A percentile compares a stretch with the other conserved stretches of the same genome.
Evolutionary conservation across 2,113 vertebrate genomes (phyloP).

Genomic region (Sciurus niger): DNA sequence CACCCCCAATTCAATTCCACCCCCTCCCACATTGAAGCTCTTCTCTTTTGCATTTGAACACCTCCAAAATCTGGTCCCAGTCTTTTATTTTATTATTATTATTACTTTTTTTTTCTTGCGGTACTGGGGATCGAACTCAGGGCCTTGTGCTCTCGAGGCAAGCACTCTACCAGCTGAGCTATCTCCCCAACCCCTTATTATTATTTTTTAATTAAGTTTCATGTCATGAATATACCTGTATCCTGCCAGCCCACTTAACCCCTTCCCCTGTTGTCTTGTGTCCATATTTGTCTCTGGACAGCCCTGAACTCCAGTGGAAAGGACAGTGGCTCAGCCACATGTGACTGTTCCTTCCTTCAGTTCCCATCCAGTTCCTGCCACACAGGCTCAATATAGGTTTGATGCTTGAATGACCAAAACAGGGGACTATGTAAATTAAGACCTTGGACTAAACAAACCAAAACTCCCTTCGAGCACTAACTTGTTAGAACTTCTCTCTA

Average conservation of each 20-base stretch:
- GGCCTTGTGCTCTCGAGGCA: too few species aligned
- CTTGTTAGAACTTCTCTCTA: constrained; percentile 10
- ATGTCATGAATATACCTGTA: neutral
- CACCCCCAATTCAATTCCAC: neutral
- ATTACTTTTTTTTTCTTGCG: too few species aligned
- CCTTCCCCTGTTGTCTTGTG: neutral
- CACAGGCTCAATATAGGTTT: neutral
- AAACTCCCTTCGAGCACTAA: neutral
- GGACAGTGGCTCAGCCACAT: neutral
- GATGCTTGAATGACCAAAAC: neutral
- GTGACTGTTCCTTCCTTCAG: neutral
- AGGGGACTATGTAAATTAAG: neutral
- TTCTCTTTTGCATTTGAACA: neutral
- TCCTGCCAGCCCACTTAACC: neutral
- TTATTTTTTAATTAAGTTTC: neutral
- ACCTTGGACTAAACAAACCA: neutral
- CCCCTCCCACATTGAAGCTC: neutral
- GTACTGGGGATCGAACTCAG: too few species aligned
- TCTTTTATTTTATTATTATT: too few species aligned
- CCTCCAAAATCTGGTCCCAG: neutral
- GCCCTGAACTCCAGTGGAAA: neutral
- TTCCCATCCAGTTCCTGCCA: neutral
- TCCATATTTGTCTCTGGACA: neutral
- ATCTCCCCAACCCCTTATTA: too few species aligned
- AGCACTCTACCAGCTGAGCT: too few species aligned